Percentiles rank a stretch among this genome's conserved stretches.
Conservation (phyloP, 30 jellyfish, hydroid and myxozoan species). For the Turritopsis dohrnii region DNA sequence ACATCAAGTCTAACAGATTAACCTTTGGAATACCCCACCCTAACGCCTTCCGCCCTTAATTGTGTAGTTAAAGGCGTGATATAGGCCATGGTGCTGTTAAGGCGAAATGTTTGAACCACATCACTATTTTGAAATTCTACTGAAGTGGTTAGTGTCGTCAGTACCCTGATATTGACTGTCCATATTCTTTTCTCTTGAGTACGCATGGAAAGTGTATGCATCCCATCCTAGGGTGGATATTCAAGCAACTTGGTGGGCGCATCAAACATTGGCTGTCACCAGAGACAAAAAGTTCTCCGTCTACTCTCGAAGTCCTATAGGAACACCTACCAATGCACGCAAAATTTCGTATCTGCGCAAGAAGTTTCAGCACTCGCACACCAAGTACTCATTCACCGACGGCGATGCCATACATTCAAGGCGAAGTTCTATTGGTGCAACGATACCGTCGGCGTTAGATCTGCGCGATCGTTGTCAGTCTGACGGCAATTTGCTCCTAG, state of each 20-base stretch:
- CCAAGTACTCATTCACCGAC: background rate
- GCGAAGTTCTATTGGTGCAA: constrained; percentile 31
- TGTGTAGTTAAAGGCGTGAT: too few relatives aligned
- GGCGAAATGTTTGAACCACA: too few relatives aligned
- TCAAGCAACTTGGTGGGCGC: constrained; percentile 9
- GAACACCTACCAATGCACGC: constrained; percentile 23
- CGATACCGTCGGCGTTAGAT: constrained; percentile 52
- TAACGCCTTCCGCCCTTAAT: too few relatives aligned
- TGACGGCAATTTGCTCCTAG: constrained; percentile 66
- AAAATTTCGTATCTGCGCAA: background rate
- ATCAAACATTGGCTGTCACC: background rate
- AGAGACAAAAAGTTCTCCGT: constrained; percentile 6
- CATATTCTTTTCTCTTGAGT: constrained; percentile 6
- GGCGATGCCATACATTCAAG: constrained; percentile 13
- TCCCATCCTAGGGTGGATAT: background rate
- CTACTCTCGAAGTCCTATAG: constrained; percentile 7
- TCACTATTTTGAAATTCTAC: too few relatives aligned
- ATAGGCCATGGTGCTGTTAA: too few relatives aligned
- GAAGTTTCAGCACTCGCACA: background rate
- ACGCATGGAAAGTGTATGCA: constrained; percentile 26
- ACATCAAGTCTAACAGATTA: too few relatives aligned
- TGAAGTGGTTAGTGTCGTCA: too few relatives aligned
- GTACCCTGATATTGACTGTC: background rate
- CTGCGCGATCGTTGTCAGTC: constrained; percentile 66
- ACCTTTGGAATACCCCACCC: too few relatives aligned